Base-by-base conservation (phyloP, 2,888 invertebrate species). In the Lasiommata megera region DNA sequence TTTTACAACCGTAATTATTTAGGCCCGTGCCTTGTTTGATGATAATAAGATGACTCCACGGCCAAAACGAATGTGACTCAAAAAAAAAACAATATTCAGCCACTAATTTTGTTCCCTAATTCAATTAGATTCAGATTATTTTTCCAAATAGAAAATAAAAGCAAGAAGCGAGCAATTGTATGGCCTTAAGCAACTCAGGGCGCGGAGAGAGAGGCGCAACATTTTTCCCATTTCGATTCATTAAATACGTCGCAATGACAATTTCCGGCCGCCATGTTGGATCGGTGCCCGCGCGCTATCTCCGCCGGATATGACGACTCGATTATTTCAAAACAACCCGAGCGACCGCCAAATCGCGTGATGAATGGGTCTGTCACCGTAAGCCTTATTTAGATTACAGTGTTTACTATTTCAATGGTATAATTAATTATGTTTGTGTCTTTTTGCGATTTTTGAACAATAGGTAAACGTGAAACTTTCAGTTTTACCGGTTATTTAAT, bases 251-350 rank as follows among this genome's bases (percentile, higher is more conserved):
- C 67, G 75, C 76, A 73, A 71, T 70, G 72, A 76, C 79, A 82
- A 80, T 78, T 76, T 82, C 82, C 81, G 79, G 76, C 63, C 61
- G 78, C 81, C 80, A 80, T 80, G 67, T 77, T 79, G 79, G 74
- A 79, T 74, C 72, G 69, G 61, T 72, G 77, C 74, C 74, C 75
- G 73, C 64, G 67, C 60, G 63, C 63, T 71, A 77, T 77, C 72
- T 73, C 66, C 60, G 69, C 68, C 79, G 80, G 80, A 79, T 74
- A 74, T 79, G 78, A 78, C 72, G 78, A 74, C 74, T 74, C 73
- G 76, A 79, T 78, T 72, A 74, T 80, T 77, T 74, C 73, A 77
- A 74, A 62, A 53, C 43, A 52, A 44, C 31, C 54, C 52, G 38
- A 36, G 23, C 53, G 44, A 40, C 41, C 40, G 50, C 56, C 56